Evolutionary conservation across 2,888 invertebrate species (phyloP), one percentile per base, ranked within the genome.

Genomic region (Ormyrus rosae): DNA sequence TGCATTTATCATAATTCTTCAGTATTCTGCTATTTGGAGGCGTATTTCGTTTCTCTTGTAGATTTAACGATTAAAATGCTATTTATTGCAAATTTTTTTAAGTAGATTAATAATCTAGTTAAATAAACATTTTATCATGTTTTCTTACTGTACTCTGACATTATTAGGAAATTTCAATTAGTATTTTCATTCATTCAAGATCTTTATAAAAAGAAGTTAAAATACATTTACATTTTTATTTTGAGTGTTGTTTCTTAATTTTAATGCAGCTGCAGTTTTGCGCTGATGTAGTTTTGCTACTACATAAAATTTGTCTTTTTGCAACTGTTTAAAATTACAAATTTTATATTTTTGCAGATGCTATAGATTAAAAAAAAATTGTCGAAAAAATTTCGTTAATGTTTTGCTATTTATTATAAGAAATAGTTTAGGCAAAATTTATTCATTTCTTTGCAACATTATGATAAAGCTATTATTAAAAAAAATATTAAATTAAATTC

Each of bases 291-390:
- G 48, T 68, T 4, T 58, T 58, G 50, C 34, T 64, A 34, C 53
- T 68, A 69, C n/a, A 77, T 13, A 51, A 58, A 64, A 19, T 53
- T 19, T 13, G 51, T 55, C 13, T 75, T 58, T 11, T 65, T 11
- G 9, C 48, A 8, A 51, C 10, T 45, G 69, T 69, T 77, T n/a
- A 53, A 81, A 74, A 53, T 45, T 55, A 64, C n/a, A 68, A 65
- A 67, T 51, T 53, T 69, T 65, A 71, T 76, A 65, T 69, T 55
- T 64, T 78, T 81, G 58, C 69, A 74, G 70, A 74, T 78, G 69
- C 77, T 69, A 60, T 48, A 70, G 56, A 46, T 60, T 61, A 51
- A 5, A 80, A 61, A 61, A 69, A 10, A 63, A 53, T 64, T 51
- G 58, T 69, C 64, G 19, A 74, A 74, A 69, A 74, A 74, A 73